Conservation (phyloP, 2,797 vertebrate genomes). For the Sylvilagus floridanus region DNA sequence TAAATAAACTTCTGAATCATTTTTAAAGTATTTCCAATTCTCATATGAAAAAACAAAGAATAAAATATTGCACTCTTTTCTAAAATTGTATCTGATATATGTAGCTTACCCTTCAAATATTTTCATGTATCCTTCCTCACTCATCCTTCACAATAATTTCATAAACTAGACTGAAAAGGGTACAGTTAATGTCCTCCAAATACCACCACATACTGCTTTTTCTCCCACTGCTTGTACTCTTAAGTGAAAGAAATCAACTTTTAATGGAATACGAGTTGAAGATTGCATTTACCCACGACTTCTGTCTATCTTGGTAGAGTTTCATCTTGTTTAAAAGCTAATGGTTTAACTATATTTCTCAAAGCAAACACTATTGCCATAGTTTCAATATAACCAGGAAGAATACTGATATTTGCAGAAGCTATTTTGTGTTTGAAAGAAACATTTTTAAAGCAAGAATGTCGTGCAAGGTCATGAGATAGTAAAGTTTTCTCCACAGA, state of each 20-base stretch:
- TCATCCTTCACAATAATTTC: slow-evolving; percentile 3
- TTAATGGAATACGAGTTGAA: neutral
- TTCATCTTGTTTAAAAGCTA: neutral
- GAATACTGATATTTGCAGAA: neutral
- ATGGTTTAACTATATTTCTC: neutral
- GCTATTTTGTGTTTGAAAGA: neutral
- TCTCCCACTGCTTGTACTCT: neutral
- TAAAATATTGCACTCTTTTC: neutral
- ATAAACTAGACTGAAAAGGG: neutral
- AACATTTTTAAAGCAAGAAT: slow-evolving; percentile 3
- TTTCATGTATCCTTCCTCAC: neutral
- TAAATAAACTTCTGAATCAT: neutral
- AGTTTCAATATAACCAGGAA: neutral
- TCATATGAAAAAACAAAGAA: neutral
- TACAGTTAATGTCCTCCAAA: neutral
- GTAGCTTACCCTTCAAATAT: neutral
- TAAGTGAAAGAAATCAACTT: neutral
- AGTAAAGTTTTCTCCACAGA: neutral
- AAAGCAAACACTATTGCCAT: neutral
- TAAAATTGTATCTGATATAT: slow-evolving; percentile 39
- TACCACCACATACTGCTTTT: neutral
- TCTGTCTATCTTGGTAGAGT: neutral
- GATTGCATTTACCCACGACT: neutral
- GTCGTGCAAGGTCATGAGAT: neutral
- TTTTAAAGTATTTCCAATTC: neutral